A percentile compares a stretch with the other conserved stretches of the same genome.
Evolutionary conservation across 1,140 invertebrate genomes (phyloP).

Genomic region (Diabrotica undecimpunctata): DNA sequence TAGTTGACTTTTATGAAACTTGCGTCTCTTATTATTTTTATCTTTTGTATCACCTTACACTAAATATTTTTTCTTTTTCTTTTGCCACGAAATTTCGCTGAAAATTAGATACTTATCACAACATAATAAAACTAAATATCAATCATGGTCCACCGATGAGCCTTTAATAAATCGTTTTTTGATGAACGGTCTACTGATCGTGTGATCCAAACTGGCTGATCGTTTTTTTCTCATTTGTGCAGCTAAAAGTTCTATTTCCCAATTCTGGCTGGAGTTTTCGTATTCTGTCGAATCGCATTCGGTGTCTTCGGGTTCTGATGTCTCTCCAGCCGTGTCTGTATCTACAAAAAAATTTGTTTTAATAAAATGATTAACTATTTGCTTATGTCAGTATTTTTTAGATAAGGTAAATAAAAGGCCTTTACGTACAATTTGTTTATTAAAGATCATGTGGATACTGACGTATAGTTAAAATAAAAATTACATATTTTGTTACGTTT

Average conservation of each 20-base stretch:
- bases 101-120: slow-evolving; percentile 15
- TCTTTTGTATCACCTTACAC: no score
- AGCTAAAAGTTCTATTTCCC: slow-evolving; percentile 44
- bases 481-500: no score
- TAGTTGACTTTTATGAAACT: no score
- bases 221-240: slow-evolving; percentile 41
- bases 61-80: no score
- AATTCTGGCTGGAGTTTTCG: slow-evolving; percentile 41
- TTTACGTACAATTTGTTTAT: no score
- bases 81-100: no score
- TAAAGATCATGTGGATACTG: no score
- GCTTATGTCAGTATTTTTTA: slow-evolving; percentile 21
- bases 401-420: no score
- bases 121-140: slow-evolving; percentile 27
- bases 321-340: slow-evolving; percentile 33
- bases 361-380: slow-evolving; percentile 24
- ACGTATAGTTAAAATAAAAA: no score
- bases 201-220: slow-evolving; percentile 43
- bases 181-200: slow-evolving; percentile 26
- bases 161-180: slow-evolving; percentile 25
- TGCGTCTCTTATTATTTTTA: no score
- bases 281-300: slow-evolving; percentile 37
- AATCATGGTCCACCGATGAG: slow-evolving; percentile 29
- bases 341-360: slow-evolving; percentile 17
- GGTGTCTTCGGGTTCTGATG: slow-evolving; percentile 26